Evolutionary conservation across 2,113 vertebrate species (phyloP), one percentile per base, ranked within the genome.

Genomic region (Odobenus rosmarus): DNA sequence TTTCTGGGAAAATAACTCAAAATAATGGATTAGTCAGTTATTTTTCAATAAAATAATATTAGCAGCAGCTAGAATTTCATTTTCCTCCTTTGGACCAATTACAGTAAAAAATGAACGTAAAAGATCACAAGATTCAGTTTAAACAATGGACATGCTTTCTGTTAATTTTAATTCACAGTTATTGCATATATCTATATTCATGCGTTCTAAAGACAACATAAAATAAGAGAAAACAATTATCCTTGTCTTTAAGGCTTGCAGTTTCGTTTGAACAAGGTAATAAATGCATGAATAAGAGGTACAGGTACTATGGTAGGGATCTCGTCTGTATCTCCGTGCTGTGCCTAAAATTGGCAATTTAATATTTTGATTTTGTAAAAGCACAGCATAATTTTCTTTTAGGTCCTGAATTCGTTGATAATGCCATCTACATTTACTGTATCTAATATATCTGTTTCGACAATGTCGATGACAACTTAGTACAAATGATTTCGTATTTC

Each of bases 311-410:
- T 81, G 21, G 26, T 33, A 36, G 21, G 3, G 15, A 59, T 28
- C 8, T 51, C 8, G 0, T 42, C n/a, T 33, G 18, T 53, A 72
- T 33, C 59, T 86, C 82, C 61, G 8, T 57, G 53, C 26, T 61
- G 24, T 19, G 5, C 57, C 12, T 79, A 67, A 64, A 81, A 85
- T 19, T 74, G 39, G 1, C n/a, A 13, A 14, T 74, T 89, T 55
- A 4, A 23, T 62, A 82, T 82, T 90, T 95, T 76, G 59, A 76
- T 55, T 93, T 88, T 85, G 9, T 86, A 91, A 79, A 83, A 42
- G 24, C 31, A 51, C 8, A 49, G 31, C 51, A 64, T n/a, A 49
- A 5, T 39, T 84, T 94, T 85, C 26, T 69, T 49, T 72, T 19
- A 24, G 51, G 7, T 72, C 36, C 53, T 39, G 7, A 57, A 57